Base-by-base conservation (phyloP, 2,888 invertebrate species). In the Drosophila multiciliata region DNA sequence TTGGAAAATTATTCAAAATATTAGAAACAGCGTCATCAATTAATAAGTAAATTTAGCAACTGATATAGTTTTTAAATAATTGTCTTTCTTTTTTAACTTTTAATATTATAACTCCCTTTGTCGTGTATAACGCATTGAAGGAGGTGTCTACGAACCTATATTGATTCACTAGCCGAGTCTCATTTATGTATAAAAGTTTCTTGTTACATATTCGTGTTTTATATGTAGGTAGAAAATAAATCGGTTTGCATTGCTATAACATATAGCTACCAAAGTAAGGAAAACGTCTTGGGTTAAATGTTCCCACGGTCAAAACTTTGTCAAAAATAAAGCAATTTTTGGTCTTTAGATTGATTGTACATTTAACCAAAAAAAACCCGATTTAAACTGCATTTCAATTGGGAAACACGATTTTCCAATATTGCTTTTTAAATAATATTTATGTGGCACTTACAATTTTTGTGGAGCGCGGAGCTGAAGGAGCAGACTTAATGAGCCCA, bases 381-480 rank as follows among this genome's bases (percentile, higher is more conserved):
- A 45, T 20, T 7, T 45, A 20, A 20, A 20, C 12, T 42, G 42
- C 12, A 45, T 20, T 12, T 20, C 7, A 20, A 20, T 49, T 29
- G 29, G 29, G 29, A 29, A 29, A 29, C 29, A 29, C 29, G 29
- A 29, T 29, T 29, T 29, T 29, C 29, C 29, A 29, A 6, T 29
- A 29, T 29, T 29, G 29, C 5, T 29, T 29, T 29, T 29, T 29
- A 29, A 49, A 23, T 2, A 20, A 53, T 35, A 35, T 23, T n/a
- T 26, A 17, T 36, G 49, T 40, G 64, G 52, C 65, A 79, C 95
- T 95, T 93, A 96, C 96, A 95, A 93, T 86, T 95, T 94, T 84
- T 94, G 94, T 0, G 97, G 96, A 1, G 95, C 94, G 33, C 95
- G 94, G 60, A 95, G 92, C 89, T 96, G 96, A 95, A 96, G 96